phyloP scores from a whole-genome alignment of 2,888 invertebrate species.

The Drosophila histrio region DNA sequence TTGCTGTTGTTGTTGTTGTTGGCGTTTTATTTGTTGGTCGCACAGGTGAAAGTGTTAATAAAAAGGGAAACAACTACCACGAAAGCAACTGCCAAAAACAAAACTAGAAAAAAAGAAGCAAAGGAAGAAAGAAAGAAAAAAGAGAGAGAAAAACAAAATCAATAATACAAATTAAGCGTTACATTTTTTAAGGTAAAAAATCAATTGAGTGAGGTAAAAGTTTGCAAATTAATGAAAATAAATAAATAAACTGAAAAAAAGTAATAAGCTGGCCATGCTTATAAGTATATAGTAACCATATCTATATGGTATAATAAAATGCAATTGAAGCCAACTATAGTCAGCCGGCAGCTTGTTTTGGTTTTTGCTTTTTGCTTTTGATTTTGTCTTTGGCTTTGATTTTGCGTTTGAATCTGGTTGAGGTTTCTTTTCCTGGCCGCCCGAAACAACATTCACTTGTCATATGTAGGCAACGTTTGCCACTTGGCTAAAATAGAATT shows the following conservation, averaged over 20 bases:
- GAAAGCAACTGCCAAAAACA: conserved; percentile 23
- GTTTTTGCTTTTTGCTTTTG: conserved; percentile 23
- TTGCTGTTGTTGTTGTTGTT: conserved; percentile 11
- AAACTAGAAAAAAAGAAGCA: conserved; percentile 16
- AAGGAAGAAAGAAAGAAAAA: background rate
- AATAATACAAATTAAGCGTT: conserved; percentile 41
- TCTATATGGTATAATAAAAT: conserved; percentile 27
- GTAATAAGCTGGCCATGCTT: background rate
- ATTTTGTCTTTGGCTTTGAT: conserved; percentile 26
- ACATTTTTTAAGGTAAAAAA: conserved; percentile 50
- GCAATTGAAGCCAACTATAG: conserved; percentile 21
- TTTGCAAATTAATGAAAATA: conserved; percentile 32
- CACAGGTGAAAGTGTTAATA: conserved; percentile 66
- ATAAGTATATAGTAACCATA: conserved; percentile 10
- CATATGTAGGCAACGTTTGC: conserved; percentile 52
- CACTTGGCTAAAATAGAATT: conserved; percentile 67
- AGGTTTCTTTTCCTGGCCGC: conserved; percentile 60
- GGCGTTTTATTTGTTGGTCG: conserved; percentile 31
- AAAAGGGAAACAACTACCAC: conserved; percentile 42
- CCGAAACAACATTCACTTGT: conserved; percentile 74
- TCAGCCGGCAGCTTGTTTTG: conserved; percentile 19
- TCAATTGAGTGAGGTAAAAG: conserved; percentile 61
- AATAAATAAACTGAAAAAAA: conserved; percentile 1
- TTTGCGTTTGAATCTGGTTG: conserved; percentile 19
- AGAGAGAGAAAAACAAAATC: conserved; percentile 21